Evolutionary conservation across 2,888 invertebrate species (phyloP), one percentile per base, ranked within the genome.

Genomic region (Drosophila pseudotalamancana): DNA sequence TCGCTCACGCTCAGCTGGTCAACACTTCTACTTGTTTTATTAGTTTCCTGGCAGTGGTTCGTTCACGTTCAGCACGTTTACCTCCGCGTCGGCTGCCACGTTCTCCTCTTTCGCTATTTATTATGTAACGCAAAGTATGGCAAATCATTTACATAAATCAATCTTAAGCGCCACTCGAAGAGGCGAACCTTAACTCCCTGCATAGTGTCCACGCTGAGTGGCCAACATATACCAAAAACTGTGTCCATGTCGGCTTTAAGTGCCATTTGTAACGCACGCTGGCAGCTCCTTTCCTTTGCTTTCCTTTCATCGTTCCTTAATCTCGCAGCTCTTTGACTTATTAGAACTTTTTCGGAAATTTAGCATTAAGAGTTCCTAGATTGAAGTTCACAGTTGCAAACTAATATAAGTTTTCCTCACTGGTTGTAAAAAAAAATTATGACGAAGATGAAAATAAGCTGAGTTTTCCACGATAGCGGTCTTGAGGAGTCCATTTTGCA

Each of bases 141-240:
- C 83, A 72, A 72, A 85, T 85, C 80, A 80, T 85, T 83, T 85
- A 80, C 86, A 83, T 85, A 83, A 83, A 83, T 83, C 86, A 82
- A 82, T 81, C 84, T 62, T 55, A 67, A 71, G 56, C 65, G 65
- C 49, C 34, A 37, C 61, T 70, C 70, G 37, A 51, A 51, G 45
- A 57, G 37, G 56, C 50, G 56, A 56, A 43, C 53, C 53, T 60
- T 50, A 31, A 32, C 35, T n/a, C n/a, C n/a, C 31, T 37, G 35
- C 39, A 42, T 37, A 59, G 49, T 72, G 66, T 71, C 51, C 71
- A 66, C 46, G 61, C 72, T 60, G 72, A 55, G 65, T 48, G 43
- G 34, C n/a, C n/a, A 43, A 18, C 43, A 29, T 43, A 43, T 43
- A 18, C 43, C 27, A 29, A 53, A 67, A 53, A 67, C 71, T 61